Evolutionary conservation across 1,140 invertebrate species (phyloP).

Genomic region (Drosophila pruinosa): DNA sequence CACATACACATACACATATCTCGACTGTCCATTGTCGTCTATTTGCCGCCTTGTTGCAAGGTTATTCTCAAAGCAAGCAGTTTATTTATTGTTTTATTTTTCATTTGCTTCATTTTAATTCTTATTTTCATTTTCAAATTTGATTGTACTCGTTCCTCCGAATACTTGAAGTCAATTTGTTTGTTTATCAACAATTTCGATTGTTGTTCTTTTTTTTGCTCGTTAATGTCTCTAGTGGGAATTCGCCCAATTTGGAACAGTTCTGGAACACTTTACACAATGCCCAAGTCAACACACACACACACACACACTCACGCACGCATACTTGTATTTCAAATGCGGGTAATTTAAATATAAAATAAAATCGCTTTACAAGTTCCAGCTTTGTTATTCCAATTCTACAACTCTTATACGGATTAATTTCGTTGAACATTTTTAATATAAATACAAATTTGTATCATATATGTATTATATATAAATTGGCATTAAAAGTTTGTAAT

Average conservation of each 20-base stretch:
- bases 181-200: slow-evolving; percentile 46
- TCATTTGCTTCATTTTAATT: neutral
- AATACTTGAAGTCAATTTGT: slow-evolving; percentile 40
- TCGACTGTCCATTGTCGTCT: slow-evolving; percentile 8
- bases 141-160: slow-evolving; percentile 6
- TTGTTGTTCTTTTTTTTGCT: slow-evolving; percentile 2
- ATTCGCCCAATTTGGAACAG: neutral
- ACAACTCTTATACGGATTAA: too few species aligned
- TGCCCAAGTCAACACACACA: neutral
- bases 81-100: slow-evolving; percentile 1
- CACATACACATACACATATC: neutral
- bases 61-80: neutral
- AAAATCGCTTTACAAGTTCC: neutral
- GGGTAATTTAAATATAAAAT: slow-evolving; percentile 15
- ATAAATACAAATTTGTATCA: too few species aligned
- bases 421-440: neutral
- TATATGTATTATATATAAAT: too few species aligned
- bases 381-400: neutral
- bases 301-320: neutral
- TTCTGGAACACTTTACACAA: neutral
- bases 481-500: too few species aligned
- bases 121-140: slow-evolving; percentile 10
- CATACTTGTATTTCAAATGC: neutral
- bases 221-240: neutral
- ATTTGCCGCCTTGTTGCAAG: slow-evolving; percentile 13